Base-by-base conservation (phyloP, 2,797 vertebrate species). In the Leptodactylus fallax region DNA sequence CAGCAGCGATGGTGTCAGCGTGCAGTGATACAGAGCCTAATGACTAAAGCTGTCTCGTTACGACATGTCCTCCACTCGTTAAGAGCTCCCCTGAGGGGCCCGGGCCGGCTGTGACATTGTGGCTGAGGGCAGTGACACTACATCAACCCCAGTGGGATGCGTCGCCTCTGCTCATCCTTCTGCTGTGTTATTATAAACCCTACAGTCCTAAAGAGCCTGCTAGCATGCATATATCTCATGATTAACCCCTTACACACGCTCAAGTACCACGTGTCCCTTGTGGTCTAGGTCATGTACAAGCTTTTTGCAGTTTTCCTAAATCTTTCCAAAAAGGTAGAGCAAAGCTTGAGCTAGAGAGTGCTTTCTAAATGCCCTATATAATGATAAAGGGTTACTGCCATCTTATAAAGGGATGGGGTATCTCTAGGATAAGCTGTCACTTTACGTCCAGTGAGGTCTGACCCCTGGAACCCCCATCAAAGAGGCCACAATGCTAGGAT, bases 11-110 rank as follows among this genome's bases (percentile, higher is more conserved):
- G 5, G 55, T 77, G 23, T 79, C 49, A 25, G 23, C 49, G 17
- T 58, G 72, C 74, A 6, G 23, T 71, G 71, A 56, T 16, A 83
- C 72, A 23, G 49, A 56, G 51, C 55, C 78, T 83, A 87, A 83
- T 83, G 80, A 78, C 86, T 36, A 11, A 19, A 78, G 27, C 60
- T 60, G 86, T 11, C 86, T 87, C 47, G 13, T 83, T 78, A 60
- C 17, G n/a, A 69, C 78, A 49, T 69, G 86, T 67, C 81, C 55
- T 79, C 47, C 23, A 69, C 86, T 83, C 60, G 72, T 83, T 78
- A 87, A 83, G 77, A 67, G 86, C 81, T 79, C 74, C 81, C 85
- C 80, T 11, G 86, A 83, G 86, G 86, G 80, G 45, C 47, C 49
- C 21, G 27, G 58, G 47, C 14, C 36, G 86, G 71, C 86, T 82